Percentiles rank a stretch among this genome's conserved stretches.
These are phyloP conservation scores for Leptinotarsa juncta DNA, from an alignment of 2,888 invertebrate species.

Conservation along the genomic window DNA sequence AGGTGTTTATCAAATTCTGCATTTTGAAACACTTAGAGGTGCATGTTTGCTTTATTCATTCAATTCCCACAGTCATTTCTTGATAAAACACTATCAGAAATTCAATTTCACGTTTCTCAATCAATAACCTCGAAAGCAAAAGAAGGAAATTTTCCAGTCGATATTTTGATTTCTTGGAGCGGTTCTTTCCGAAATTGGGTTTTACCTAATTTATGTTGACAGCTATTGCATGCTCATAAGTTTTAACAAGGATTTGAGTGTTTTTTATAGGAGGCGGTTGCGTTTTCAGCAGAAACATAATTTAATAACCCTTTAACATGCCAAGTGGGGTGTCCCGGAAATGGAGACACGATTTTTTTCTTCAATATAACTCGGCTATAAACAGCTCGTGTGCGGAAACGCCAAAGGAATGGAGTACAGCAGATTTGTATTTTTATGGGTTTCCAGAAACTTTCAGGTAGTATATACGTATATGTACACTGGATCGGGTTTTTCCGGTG, in stretches of 20 bases:
- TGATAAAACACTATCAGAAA: not conserved
- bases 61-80: too few species aligned
- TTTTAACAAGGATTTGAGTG: conserved; percentile 39
- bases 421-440: not conserved
- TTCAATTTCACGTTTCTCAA: not conserved
- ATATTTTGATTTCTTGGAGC: conserved; percentile 2
- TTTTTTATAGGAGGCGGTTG: conserved; percentile 40
- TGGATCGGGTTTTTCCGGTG: not conserved
- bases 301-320: conserved; percentile 39
- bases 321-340: conserved; percentile 25
- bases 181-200: conserved; percentile 7
- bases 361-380: conserved; percentile 10
- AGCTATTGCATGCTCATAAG: conserved; percentile 38
- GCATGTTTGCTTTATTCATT: too few species aligned
- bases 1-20: too few species aligned
- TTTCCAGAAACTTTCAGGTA: not conserved
- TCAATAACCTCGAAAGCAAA: not conserved
- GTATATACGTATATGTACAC: not conserved
- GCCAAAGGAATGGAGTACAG: not conserved
- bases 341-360: conserved; percentile 21
- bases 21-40: too few species aligned
- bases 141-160: conserved; percentile 7
- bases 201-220: conserved; percentile 36
- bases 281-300: conserved; percentile 36
- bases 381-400: conserved; percentile 5